A percentile compares a stretch with the other conserved stretches of the same genome.
Conservation (phyloP, 2,888 invertebrate species). For the Hermodice carunculata region DNA sequence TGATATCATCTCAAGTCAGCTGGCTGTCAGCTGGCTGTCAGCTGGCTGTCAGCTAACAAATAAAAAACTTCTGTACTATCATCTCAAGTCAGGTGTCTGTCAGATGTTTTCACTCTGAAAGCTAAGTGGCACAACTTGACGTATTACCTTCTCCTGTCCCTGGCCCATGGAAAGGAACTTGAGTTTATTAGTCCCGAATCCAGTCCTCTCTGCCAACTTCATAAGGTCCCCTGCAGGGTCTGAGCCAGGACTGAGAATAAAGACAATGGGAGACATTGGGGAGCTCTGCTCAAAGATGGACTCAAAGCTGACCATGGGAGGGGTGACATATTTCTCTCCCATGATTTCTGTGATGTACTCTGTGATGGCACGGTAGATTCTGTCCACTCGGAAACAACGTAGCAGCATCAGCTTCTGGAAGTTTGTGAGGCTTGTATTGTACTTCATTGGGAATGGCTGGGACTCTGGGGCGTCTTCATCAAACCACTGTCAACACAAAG, state of each 20-base stretch:
- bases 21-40: too few species aligned
- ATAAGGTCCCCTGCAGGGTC: conserved; percentile 70
- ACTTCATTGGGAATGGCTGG: conserved; percentile 78
- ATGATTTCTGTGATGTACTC: conserved; percentile 76
- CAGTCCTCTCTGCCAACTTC: conserved; percentile 70
- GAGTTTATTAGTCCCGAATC: conserved; percentile 69
- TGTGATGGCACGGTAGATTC: conserved; percentile 87
- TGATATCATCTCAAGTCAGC: too few species aligned
- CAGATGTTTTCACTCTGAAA: too few species aligned
- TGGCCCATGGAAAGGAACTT: conserved; percentile 71
- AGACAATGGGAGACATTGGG: conserved; percentile 74
- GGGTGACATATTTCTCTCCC: conserved; percentile 87
- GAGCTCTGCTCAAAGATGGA: conserved; percentile 88
- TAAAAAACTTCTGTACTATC: too few species aligned
- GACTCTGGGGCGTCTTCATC: conserved; percentile 87
- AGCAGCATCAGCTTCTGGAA: conserved; percentile 84
- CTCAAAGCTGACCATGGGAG: conserved; percentile 87
- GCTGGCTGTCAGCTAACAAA: too few species aligned
- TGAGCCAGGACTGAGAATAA: conserved; percentile 71
- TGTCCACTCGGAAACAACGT: conserved; percentile 90
- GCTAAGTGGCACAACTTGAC: too few species aligned
- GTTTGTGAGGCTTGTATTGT: conserved; percentile 76
- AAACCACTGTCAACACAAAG: conserved; percentile 78
- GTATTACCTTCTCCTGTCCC: conserved; percentile 70
- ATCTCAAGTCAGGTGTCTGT: too few species aligned